These are phyloP conservation scores for Neelides folsomi DNA, from an alignment of 2,888 invertebrate genomes.

Conservation along the genomic window DNA sequence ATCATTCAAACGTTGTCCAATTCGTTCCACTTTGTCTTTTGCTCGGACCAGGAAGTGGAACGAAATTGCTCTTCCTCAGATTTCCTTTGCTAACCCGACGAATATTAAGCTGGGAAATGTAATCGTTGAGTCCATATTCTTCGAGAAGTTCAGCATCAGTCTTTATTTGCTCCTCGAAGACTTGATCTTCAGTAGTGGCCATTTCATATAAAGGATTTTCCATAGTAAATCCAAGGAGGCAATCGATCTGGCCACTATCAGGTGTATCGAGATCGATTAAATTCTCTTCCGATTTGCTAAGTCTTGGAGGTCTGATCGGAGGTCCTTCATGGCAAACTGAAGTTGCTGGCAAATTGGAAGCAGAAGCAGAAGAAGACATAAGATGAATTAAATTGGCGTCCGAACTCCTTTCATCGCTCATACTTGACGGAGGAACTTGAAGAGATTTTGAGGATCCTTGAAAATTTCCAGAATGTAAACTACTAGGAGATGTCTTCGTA, in stretches of 20 bases:
- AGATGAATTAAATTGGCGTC: slow-evolving; percentile 29
- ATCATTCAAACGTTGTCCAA: slow-evolving; percentile 17
- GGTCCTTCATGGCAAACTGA: slow-evolving; percentile 5
- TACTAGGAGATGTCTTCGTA: slow-evolving; percentile 6
- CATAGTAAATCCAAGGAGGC: slow-evolving; percentile 17
- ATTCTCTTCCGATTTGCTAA: slow-evolving; percentile 33
- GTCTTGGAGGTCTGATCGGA: slow-evolving; percentile 19
- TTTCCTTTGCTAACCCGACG: neutral
- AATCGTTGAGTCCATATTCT: slow-evolving; percentile 31
- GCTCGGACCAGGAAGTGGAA: neutral
- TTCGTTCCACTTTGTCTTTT: neutral
- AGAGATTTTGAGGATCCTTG: neutral
- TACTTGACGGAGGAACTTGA: slow-evolving; percentile 9
- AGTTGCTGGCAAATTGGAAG: slow-evolving; percentile 22
- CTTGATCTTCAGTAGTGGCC: slow-evolving; percentile 23
- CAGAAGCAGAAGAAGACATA: slow-evolving; percentile 22
- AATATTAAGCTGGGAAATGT: slow-evolving; percentile 26
- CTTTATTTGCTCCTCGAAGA: slow-evolving; percentile 29
- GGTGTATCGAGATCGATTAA: slow-evolving; percentile 32
- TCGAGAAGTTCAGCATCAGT: slow-evolving; percentile 28
- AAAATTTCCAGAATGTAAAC: neutral
- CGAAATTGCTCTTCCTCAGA: neutral
- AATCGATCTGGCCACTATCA: slow-evolving; percentile 14
- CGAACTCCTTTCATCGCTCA: slow-evolving; percentile 10
- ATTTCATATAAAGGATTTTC: slow-evolving; percentile 33